A percentile compares a stretch with the other conserved stretches of the same genome.
phyloP scores from a whole-genome alignment of 2,888 invertebrate genomes.

The Sympetrum striolatum region DNA sequence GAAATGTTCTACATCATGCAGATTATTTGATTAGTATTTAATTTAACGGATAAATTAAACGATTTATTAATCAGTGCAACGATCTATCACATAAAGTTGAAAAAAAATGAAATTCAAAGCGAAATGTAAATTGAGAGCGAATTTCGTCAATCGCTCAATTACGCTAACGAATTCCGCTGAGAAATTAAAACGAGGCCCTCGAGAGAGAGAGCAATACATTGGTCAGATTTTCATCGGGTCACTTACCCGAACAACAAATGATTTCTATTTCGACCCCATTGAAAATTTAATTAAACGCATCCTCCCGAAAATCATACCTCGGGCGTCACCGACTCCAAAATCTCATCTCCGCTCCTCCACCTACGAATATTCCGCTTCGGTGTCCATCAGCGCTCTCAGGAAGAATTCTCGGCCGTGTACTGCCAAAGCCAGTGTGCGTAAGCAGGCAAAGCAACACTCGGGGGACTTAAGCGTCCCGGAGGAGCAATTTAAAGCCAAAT shows the following conservation, averaged over 20 bases:
- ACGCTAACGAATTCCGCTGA: no score
- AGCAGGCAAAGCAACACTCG: neutral
- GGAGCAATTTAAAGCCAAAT: neutral
- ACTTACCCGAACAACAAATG: neutral
- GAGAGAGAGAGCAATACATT: no score
- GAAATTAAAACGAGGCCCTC: no score
- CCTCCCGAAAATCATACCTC: neutral
- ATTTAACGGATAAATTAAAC: no score
- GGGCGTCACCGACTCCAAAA: neutral
- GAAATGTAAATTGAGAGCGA: no score
- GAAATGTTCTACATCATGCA: no score
- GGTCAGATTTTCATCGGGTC: no score
- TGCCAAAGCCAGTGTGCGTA: neutral
- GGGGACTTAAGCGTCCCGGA: neutral
- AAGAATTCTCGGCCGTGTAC: neutral
- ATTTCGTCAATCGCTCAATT: no score
- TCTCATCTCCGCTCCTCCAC: neutral
- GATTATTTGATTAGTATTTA: no score
- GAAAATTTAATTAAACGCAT: neutral
- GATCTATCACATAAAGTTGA: no score
- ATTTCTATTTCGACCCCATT: neutral
- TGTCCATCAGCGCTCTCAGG: neutral
- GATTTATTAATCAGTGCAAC: no score
- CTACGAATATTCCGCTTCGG: neutral
- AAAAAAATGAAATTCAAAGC: no score